Conservation (phyloP, 2,113 vertebrate species). For the Nibea coibor region DNA sequence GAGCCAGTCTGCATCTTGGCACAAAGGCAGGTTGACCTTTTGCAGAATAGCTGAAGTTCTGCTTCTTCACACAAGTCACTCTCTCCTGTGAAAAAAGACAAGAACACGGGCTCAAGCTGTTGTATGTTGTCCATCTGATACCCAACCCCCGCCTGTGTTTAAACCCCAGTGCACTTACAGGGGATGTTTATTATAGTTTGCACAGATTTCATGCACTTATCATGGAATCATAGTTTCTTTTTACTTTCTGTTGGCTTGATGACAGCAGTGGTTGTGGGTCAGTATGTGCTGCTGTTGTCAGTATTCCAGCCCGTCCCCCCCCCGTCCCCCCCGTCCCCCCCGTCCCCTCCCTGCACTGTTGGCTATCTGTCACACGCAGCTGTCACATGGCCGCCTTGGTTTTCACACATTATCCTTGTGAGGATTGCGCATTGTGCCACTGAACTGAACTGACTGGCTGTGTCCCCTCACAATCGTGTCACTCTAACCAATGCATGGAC, state of each 20-base stretch:
- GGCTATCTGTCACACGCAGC: conserved; percentile 31
- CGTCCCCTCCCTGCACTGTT: conserved; percentile 15
- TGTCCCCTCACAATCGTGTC: conserved; percentile 33
- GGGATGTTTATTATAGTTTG: neutral
- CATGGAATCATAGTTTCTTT: neutral
- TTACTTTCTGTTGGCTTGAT: neutral
- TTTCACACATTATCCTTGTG: conserved; percentile 20
- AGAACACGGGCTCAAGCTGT: neutral
- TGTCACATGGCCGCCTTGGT: conserved; percentile 34
- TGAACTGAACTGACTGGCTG: conserved; percentile 39
- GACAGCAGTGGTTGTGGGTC: conserved; percentile 7
- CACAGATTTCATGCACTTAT: conserved; percentile 6
- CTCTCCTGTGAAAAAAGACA: neutral
- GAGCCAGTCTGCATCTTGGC: conserved; percentile 49
- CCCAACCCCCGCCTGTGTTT: neutral
- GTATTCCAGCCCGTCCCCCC: conserved; percentile 6
- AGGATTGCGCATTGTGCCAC: conserved; percentile 28
- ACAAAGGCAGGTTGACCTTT: conserved; percentile 40
- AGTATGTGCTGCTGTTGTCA: conserved; percentile 11
- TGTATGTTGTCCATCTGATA: neutral
- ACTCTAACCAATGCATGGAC: conserved; percentile 74
- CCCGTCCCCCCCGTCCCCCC: neutral
- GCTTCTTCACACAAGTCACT: conserved; percentile 11
- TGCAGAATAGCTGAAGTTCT: neutral
- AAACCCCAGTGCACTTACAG: neutral